Evolutionary conservation across 2,888 invertebrate genomes (phyloP).

Genomic region (Scaptomyza parva): DNA sequence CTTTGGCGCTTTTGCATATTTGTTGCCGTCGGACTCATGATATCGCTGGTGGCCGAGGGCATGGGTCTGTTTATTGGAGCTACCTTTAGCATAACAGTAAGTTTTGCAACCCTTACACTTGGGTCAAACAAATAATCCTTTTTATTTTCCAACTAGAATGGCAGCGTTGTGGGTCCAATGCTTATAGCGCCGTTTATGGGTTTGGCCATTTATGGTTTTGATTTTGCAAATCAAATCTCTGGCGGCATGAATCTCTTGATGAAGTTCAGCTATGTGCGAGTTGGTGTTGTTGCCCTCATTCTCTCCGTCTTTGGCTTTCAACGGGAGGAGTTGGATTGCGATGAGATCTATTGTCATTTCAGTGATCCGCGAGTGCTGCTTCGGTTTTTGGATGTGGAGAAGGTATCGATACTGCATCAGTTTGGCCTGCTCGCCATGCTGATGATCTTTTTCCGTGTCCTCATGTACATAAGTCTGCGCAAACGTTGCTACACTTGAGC

Average conservation of each 20-base stretch:
- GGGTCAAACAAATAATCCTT: background rate
- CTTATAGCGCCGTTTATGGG: constrained; percentile 89
- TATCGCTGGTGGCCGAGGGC: constrained; percentile 91
- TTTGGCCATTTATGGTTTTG: constrained; percentile 89
- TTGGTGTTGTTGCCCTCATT: constrained; percentile 88
- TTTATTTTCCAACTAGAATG: constrained; percentile 86
- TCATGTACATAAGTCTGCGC: constrained; percentile 87
- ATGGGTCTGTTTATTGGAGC: constrained; percentile 92
- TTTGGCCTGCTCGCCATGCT: constrained; percentile 86
- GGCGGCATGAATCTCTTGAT: constrained; percentile 87
- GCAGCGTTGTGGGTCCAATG: constrained; percentile 88
- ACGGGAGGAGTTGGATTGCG: constrained; percentile 86
- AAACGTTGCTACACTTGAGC: constrained; percentile 85
- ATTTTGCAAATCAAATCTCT: constrained; percentile 88
- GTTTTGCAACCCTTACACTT: constrained; percentile 73
- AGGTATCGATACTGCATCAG: constrained; percentile 87
- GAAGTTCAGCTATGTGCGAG: constrained; percentile 89
- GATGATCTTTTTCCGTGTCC: constrained; percentile 86
- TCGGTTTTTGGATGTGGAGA: constrained; percentile 87
- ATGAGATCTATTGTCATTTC: constrained; percentile 88
- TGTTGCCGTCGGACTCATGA: constrained; percentile 88
- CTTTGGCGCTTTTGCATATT: constrained; percentile 89
- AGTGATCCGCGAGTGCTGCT: constrained; percentile 88
- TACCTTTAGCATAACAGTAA: constrained; percentile 88
- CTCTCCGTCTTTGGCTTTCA: constrained; percentile 88